These are phyloP conservation scores for Ceratosolen fusciceps DNA, from an alignment of 1,140 invertebrate species.

Conservation along the genomic window DNA sequence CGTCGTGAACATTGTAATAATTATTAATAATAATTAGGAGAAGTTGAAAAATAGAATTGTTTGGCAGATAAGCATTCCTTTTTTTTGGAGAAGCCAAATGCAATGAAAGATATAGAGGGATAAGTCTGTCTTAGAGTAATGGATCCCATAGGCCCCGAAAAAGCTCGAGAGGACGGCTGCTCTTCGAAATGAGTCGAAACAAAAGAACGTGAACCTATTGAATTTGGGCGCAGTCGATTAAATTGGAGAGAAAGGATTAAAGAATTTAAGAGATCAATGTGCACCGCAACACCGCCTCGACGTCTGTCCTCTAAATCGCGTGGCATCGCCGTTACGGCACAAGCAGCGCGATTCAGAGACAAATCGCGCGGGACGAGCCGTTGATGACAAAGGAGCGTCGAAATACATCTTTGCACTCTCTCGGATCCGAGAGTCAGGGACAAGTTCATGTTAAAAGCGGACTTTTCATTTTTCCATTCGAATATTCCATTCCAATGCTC, in stretches of 20 bases:
- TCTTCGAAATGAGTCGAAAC: background rate
- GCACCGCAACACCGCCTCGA: slow-evolving; percentile 51
- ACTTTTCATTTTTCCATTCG: background rate
- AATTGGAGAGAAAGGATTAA: slow-evolving; percentile 28
- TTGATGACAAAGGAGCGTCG: background rate
- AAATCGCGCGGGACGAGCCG: background rate
- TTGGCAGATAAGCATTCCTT: background rate
- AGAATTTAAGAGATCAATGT: slow-evolving; percentile 36
- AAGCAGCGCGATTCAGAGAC: background rate
- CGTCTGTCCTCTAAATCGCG: slow-evolving; percentile 46
- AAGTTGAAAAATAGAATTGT: too few relatives aligned
- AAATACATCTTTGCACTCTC: background rate
- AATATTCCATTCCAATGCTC: too few relatives aligned
- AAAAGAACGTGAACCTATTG: slow-evolving; percentile 1
- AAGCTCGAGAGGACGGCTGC: background rate
- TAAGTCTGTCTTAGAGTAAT: background rate
- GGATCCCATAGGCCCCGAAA: slow-evolving; percentile 17
- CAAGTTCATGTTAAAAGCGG: background rate
- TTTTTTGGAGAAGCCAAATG: too few relatives aligned
- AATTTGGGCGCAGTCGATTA: too few relatives aligned
- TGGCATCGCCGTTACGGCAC: background rate
- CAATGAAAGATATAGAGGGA: background rate
- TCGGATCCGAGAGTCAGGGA: background rate
- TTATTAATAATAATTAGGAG: slow-evolving; percentile 1
- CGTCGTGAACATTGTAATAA: background rate